phyloP scores from a whole-genome alignment of 2,113 vertebrate species.

The Mesembrinibis cayennensis region DNA sequence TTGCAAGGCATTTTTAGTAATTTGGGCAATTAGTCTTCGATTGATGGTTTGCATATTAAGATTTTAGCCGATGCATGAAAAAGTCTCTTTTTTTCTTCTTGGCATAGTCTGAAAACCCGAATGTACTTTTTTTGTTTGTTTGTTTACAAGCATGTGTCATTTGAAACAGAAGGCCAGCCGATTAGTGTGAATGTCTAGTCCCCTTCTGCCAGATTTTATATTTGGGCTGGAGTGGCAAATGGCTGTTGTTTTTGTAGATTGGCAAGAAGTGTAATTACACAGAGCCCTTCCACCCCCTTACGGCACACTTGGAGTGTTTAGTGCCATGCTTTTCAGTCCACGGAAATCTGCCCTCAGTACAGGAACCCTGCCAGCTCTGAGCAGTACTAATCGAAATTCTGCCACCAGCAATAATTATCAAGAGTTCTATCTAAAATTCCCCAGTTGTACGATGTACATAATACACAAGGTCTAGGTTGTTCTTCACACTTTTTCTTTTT shows the following conservation, averaged over 20 bases:
- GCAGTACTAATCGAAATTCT: not conserved
- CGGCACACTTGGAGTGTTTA: not conserved
- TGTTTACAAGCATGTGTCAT: constrained; percentile 29
- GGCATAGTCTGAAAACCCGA: not conserved
- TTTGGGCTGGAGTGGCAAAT: not conserved
- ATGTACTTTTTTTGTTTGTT: not conserved
- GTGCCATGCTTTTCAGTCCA: not conserved
- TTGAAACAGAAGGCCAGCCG: constrained; percentile 1
- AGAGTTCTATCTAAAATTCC: not conserved
- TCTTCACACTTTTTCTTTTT: not conserved
- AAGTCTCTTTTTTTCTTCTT: not conserved
- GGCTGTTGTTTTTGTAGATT: constrained; percentile 16
- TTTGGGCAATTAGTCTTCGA: not conserved
- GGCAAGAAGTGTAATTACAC: not conserved
- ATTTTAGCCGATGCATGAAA: not conserved
- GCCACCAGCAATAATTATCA: not conserved
- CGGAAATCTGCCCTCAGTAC: not conserved
- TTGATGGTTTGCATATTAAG: not conserved
- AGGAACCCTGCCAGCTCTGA: not conserved
- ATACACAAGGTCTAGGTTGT: not conserved
- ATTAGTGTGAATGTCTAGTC: not conserved
- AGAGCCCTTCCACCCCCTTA: not conserved
- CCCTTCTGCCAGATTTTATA: constrained; percentile 31
- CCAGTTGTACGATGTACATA: fast-evolving
- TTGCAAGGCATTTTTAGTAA: not conserved